Evolutionary conservation across 2,888 invertebrate species (phyloP), one percentile per base, ranked within the genome.

Genomic region (Hecatera dysodea): DNA sequence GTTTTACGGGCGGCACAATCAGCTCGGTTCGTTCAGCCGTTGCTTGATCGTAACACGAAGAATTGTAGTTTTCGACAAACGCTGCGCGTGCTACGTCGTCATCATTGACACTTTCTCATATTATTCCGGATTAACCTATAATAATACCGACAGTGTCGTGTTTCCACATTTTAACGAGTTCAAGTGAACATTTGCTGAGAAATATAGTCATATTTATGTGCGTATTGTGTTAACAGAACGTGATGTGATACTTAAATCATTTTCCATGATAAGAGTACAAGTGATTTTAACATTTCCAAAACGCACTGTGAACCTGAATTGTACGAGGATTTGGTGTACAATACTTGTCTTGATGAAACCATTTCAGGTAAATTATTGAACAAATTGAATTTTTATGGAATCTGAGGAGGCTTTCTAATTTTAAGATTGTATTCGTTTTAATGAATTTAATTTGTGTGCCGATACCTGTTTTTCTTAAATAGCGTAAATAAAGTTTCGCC

Each of bases 1-100:
- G 73, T 84, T 83, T 82, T 75, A 84, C 80, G 61, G 69, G 56
- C 71, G 57, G 39, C 70, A 73, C 64, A 82, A 82, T 83, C 80
- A 75, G 53, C 72, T 48, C 60, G 24, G 57, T 72, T 80, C 71
- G 52, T 72, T 69, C 44, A 70, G 62, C 67, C 61, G 74, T 62
- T 48, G 56, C 63, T 68, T 72, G 44, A 64, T 84, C 56, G 44
- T 29, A 75, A 78, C 65, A 64, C 56, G 57, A 81, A 48, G 65
- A 56, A 50, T 55, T 22, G 57, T 82, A 84, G 80, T 83, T 82
- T 75, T 65, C 59, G 29, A 33, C 33, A 57, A 44, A 62, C 66
- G n/a, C 50, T 70, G 74, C 42, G 57, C 61, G 53, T 59, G 82
- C 52, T 46, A 67, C 55, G 60, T 72, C 57, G 72, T 72, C 72